Evolutionary conservation across 2,113 vertebrate genomes (phyloP).

Genomic region (Ptychochromis oligacanthus): DNA sequence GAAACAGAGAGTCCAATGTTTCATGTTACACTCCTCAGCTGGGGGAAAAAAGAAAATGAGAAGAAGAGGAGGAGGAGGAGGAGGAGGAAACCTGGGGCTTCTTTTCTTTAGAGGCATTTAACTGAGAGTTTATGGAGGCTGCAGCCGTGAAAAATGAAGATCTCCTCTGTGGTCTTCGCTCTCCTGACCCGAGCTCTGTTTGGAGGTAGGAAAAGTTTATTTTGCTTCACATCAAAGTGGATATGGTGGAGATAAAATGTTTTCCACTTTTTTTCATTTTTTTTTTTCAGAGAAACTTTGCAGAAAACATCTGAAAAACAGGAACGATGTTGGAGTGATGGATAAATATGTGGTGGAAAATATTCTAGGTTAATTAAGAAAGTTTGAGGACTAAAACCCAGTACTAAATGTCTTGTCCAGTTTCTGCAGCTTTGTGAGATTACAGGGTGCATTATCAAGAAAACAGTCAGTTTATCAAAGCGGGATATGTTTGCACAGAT

Average conservation of each 20-base stretch:
- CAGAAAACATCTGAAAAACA: neutral
- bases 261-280: neutral
- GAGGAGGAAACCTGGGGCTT: slow-evolving; percentile 47
- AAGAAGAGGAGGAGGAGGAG: slow-evolving; percentile 9
- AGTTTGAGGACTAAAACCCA: neutral
- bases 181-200: slow-evolving; percentile 74
- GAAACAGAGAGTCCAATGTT: slow-evolving; percentile 72
- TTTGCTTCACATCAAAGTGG: slow-evolving; percentile 11
- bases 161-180: slow-evolving; percentile 74
- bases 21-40: slow-evolving; percentile 76
- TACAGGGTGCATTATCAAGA: neutral
- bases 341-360: neutral
- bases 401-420: neutral
- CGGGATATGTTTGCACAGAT: neutral
- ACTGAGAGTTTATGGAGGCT: slow-evolving; percentile 76
- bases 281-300: neutral
- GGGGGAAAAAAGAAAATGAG: neutral
- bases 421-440: neutral
- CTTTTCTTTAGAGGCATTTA: slow-evolving; percentile 61
- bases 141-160: slow-evolving; percentile 81
- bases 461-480: neutral
- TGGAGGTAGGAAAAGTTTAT: slow-evolving; percentile 73
- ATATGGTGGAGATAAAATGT: slow-evolving; percentile 15
- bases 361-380: fast-evolving
- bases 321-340: slow-evolving; percentile 5